Evolutionary conservation across 2,888 invertebrate species (phyloP), one percentile per base, ranked within the genome.

Genomic region (Odontocolon sp.): DNA sequence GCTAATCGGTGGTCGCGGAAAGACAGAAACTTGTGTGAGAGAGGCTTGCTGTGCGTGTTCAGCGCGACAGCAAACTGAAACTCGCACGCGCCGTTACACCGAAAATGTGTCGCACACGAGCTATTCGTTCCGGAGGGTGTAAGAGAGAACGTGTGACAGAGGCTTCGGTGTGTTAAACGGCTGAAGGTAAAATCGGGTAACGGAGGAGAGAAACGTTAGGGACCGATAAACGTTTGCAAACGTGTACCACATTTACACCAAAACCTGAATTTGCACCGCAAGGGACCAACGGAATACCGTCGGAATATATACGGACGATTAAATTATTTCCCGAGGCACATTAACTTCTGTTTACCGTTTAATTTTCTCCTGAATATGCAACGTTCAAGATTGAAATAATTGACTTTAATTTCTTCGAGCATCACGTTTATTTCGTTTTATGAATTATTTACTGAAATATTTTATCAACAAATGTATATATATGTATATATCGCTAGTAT

Each of bases 171-270:
- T 4, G 21, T 28, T 38, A 23, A 63, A 56, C 38, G 18, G 31
- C 38, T 31, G 52, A 50, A 21, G 59, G 56, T 28, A 70, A 70
- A 76, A 61, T 67, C 52, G 67, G 52, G 67, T 40, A 61, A 54
- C 59, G 45, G 18, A 21, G 61, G 40, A 50, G 57, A 50, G 66
- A 54, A 40, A 52, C 40, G 56, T 45, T 36, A 28, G 8, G 26
- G 40, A 21, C 42, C 42, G 6, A 16, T 33, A 61, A 67, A 73
- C 57, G 67, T 45, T 56, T 26, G 64, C 68, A 63, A 68, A 54
- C 70, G 45, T 70, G 57, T 76, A 64, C 66, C 76, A 76, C 70
- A 67, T 76, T 66, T 70, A 45, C 66, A 59, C 50, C 36, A 54
- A 52, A 52, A 36, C 50, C 16, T 16, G n/a, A n/a, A n/a, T n/a